A percentile compares a stretch with the other conserved stretches of the same genome.
phyloP scores from a whole-genome alignment of 2,113 vertebrate genomes.

The Mystacornis crossleyi region DNA sequence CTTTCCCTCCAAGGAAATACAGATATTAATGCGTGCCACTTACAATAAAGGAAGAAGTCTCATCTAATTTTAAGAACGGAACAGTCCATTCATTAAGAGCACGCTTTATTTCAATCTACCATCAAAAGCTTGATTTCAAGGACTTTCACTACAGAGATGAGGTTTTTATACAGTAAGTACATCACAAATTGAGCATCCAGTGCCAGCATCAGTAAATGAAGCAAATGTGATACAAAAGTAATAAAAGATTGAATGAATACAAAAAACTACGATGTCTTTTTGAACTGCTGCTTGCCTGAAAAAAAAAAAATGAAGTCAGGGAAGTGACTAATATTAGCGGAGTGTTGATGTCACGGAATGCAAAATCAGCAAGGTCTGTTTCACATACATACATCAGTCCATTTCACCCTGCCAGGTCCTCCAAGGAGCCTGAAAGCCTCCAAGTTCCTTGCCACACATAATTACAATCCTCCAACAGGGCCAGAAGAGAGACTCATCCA shows the following conservation, averaged over 20 bases:
- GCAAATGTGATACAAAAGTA: background rate
- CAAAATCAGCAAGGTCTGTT: background rate
- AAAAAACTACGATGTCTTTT: background rate
- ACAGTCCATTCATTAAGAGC: background rate
- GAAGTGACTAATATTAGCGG: background rate
- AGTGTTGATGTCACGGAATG: background rate
- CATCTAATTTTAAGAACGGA: background rate
- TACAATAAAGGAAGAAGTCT: background rate
- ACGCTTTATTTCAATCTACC: background rate
- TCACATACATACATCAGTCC: background rate
- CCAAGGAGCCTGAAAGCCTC: background rate
- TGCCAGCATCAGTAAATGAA: background rate
- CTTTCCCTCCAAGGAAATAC: background rate
- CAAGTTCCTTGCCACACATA: fast-evolving
- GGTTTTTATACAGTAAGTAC: background rate
- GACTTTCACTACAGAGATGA: background rate
- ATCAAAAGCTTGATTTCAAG: slow-evolving; percentile 13
- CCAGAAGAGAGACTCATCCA: background rate
- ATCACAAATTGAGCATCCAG: background rate
- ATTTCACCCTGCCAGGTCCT: background rate
- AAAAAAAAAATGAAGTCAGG: background rate
- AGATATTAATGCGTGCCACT: background rate
- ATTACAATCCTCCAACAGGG: background rate
- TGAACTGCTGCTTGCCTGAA: background rate
- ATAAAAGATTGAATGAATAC: background rate